A percentile compares a stretch with the other conserved stretches of the same genome.
phyloP scores from a whole-genome alignment of 2,888 invertebrate genomes.

The Meteorus cinctellus region DNA sequence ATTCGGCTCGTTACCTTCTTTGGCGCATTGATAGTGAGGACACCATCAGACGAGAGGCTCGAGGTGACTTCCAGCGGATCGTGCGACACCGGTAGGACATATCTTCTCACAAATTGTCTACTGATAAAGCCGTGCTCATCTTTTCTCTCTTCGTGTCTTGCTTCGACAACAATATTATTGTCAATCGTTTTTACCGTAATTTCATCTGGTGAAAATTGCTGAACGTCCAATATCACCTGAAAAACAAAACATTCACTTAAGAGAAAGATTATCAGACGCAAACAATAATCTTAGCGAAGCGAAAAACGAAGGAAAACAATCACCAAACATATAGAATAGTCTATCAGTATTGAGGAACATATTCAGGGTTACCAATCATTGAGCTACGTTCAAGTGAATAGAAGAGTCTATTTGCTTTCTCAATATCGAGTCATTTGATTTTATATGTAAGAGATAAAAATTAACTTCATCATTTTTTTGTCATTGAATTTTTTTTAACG shows the following conservation, averaged over 20 bases:
- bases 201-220: slow-evolving; percentile 75
- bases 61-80: slow-evolving; percentile 72
- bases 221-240: slow-evolving; percentile 72
- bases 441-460: not conserved
- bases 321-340: not conserved
- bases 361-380: not conserved
- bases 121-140: slow-evolving; percentile 75
- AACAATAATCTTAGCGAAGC: not conserved
- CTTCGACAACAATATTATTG: slow-evolving; percentile 73
- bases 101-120: slow-evolving; percentile 74
- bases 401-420: not conserved
- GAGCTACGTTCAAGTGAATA: not conserved
- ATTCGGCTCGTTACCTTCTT: slow-evolving; percentile 62
- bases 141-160: slow-evolving; percentile 74
- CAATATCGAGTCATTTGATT: not conserved
- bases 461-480: slow-evolving; percentile 20
- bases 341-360: not conserved
- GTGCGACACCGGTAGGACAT: slow-evolving; percentile 73
- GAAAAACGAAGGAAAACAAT: not conserved
- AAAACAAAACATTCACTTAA: not conserved
- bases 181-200: slow-evolving; percentile 74
- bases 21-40: slow-evolving; percentile 74
- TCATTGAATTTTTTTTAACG: slow-evolving; percentile 16
- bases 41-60: slow-evolving; percentile 73
- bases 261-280: not conserved